Evolutionary conservation across 2,797 vertebrate species (phyloP).

Genomic region (Sebastes matsubarae): DNA sequence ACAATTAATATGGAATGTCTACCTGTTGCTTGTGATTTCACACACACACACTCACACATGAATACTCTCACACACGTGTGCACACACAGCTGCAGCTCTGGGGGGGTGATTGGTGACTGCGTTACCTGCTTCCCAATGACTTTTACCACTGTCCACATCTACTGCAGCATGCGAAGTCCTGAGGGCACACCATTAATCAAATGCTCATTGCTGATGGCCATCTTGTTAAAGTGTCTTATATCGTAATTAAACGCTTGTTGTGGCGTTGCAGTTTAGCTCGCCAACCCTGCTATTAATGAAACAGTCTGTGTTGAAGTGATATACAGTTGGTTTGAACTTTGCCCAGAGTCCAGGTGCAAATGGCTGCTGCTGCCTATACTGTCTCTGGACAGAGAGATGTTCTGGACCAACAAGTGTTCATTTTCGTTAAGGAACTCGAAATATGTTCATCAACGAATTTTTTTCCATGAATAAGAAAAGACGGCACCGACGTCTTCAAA

Average conservation of each 20-base stretch:
- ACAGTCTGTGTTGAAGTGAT: conserved; percentile 13
- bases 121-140: conserved; percentile 57
- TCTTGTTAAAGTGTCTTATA: conserved; percentile 54
- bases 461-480: too few relatives aligned
- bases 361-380: background rate
- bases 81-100: conserved; percentile 6
- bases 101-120: conserved; percentile 54
- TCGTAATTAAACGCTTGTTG: conserved; percentile 40
- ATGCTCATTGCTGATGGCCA: conserved; percentile 46
- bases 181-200: conserved; percentile 58
- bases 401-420: background rate
- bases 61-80: background rate
- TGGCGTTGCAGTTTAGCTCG: conserved; percentile 2
- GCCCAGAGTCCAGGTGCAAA: background rate
- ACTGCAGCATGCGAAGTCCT: conserved; percentile 27
- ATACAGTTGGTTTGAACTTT: background rate
- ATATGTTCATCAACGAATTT: too few relatives aligned
- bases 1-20: conserved; percentile 63
- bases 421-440: background rate
- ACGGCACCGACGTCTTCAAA: background rate
- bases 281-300: conserved; percentile 8
- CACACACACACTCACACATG: background rate
- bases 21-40: conserved; percentile 33
- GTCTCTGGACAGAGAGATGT: background rate
- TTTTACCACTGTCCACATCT: conserved; percentile 31